Base-by-base conservation (phyloP, 2,888 invertebrate genomes). In the Calameuta pallipes region DNA sequence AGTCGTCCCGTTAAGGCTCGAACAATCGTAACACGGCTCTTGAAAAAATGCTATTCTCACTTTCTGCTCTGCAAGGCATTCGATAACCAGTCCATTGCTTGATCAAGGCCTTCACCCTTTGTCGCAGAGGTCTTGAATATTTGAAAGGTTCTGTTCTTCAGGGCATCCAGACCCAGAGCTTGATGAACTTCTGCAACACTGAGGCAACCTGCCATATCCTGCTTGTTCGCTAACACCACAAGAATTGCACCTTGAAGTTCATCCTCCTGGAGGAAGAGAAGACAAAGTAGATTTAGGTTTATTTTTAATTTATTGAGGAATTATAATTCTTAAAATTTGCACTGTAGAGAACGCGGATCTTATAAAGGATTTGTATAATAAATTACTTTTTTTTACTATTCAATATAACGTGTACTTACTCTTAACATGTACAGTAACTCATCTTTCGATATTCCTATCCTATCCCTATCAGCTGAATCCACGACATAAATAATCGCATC, bases 401-500 rank as follows among this genome's bases (percentile, higher is more conserved):
- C 23, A 23, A 56, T 23, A 68, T 41, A 30, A 71, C 4, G 69
- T 11, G 23, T 76, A 92, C 94, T 93, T 92, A 98, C 98, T 94
- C 98, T 95, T 90, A 99, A 93, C 99, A 99, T 99, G 88, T 98
- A 97, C 84, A 98, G 95, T 82, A 99, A 93, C 93, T 99, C 99
- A 93, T 99, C 98, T 94, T 99, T 99, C 83, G 99, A 98, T 93
- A 99, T 98, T 87, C 98, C 98, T 94, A 99, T 98, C 93, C 99
- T 94, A 93, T 99, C 99, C 92, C 97, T 95, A 93, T 99, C 99
- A 78, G 98, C 99, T 75, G 99, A 99, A 93, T 99, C 99, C 76
- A 99, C 99, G 77, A 99, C 99, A 93, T 99, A 99, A 89, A 99
- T 99, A 88, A 99, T 99, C 90, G 99, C 99, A 94, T 99, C 99